Percentiles rank a stretch among this genome's conserved stretches.
These are phyloP conservation scores for Macrocentrus cingulum DNA, from an alignment of 1,140 invertebrate species.

Conservation along the genomic window DNA sequence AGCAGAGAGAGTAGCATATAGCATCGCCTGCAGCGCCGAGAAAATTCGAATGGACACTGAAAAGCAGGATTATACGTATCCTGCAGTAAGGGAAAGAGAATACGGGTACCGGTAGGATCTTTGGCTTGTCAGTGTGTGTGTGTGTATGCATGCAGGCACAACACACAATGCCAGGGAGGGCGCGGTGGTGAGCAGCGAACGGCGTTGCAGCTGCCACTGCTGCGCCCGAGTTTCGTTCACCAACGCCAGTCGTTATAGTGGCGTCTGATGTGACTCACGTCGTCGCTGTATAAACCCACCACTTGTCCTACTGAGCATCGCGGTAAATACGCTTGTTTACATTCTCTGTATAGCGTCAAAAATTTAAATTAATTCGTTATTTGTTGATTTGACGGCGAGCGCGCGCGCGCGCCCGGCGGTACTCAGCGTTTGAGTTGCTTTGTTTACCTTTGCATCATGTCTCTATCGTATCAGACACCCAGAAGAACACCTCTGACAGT, in stretches of 20 bases:
- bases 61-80: no score
- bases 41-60: no score
- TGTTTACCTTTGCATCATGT: constrained; percentile 33
- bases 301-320: background rate
- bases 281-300: background rate
- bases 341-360: background rate
- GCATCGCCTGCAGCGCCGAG: no score
- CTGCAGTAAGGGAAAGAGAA: background rate
- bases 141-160: background rate
- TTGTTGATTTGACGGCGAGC: no score
- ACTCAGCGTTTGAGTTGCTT: background rate
- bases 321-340: constrained; percentile 8
- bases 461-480: constrained; percentile 45
- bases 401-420: background rate
- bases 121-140: background rate
- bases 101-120: background rate
- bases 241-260: constrained; percentile 50
- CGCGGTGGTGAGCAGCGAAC: constrained; percentile 25
- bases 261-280: constrained; percentile 42
- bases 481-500: constrained; percentile 48
- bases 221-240: constrained; percentile 38
- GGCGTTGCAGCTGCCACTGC: constrained; percentile 39
- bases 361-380: no score
- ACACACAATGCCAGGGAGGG: constrained; percentile 18
- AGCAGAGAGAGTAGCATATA: no score